These are phyloP conservation scores for Suricata suricatta DNA, from an alignment of 2,113 vertebrate species.

Conservation along the genomic window DNA sequence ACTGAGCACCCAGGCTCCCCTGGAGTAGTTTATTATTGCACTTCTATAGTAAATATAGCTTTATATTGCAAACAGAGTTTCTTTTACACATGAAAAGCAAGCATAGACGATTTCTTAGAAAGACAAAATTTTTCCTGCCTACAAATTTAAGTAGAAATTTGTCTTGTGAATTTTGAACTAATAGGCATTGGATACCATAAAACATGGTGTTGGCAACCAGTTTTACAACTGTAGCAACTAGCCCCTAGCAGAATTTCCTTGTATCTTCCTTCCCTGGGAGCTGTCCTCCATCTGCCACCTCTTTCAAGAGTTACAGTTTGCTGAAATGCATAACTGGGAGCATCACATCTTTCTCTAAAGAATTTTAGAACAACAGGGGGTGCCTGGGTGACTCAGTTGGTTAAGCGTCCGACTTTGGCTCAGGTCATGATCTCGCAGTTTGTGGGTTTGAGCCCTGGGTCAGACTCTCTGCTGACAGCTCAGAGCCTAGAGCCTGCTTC, in stretches of 20 bases:
- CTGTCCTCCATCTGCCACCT: neutral
- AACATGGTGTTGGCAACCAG: neutral
- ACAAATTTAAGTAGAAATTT: neutral
- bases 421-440: too few species aligned
- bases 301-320: neutral
- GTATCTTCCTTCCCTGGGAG: neutral
- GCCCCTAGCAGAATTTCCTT: neutral
- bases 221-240: neutral
- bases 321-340: neutral
- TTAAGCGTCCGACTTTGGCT: too few species aligned
- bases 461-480: too few species aligned
- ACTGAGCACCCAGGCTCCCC: too few species aligned
- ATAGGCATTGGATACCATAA: neutral
- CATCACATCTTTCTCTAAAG: neutral
- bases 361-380: too few species aligned
- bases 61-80: neutral
- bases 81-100: neutral
- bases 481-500: too few species aligned
- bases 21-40: neutral
- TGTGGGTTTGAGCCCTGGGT: too few species aligned
- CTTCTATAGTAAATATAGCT: neutral
- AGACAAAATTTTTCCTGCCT: neutral
- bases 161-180: neutral
- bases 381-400: too few species aligned
- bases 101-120: neutral